These are phyloP conservation scores for Papilio dardanus DNA, from an alignment of 1,140 invertebrate genomes.

Conservation along the genomic window DNA sequence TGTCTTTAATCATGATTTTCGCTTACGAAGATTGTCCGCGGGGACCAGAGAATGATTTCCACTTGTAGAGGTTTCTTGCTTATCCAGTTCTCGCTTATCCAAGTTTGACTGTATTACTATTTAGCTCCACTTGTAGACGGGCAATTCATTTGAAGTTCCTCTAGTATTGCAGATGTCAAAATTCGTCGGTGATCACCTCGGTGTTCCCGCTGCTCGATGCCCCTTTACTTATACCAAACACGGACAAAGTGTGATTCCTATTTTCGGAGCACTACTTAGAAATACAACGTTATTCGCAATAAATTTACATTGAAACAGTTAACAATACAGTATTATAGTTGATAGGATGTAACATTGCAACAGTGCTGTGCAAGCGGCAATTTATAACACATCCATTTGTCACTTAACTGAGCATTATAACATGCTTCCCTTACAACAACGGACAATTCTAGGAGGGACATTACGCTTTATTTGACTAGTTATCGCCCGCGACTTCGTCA, in stretches of 20 bases:
- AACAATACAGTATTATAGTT: background rate
- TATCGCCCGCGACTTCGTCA: background rate
- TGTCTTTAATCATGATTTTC: too few relatives aligned
- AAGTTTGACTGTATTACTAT: too few relatives aligned
- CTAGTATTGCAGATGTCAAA: too few relatives aligned
- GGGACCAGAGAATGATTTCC: too few relatives aligned
- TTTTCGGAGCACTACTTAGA: background rate
- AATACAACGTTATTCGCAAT: background rate
- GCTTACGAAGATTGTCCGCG: too few relatives aligned
- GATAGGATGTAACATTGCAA: slow-evolving; percentile 26
- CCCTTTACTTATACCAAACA: too few relatives aligned
- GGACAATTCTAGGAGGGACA: slow-evolving; percentile 34
- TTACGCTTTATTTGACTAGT: slow-evolving; percentile 5
- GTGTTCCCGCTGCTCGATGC: too few relatives aligned
- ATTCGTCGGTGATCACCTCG: too few relatives aligned
- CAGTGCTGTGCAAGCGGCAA: slow-evolving; percentile 12
- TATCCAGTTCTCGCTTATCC: too few relatives aligned
- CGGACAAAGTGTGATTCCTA: background rate
- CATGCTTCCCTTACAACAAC: background rate
- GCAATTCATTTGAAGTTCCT: too few relatives aligned
- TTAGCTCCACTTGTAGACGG: too few relatives aligned
- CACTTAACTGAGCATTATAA: slow-evolving; percentile 23
- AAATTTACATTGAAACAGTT: background rate
- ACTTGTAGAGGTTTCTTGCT: too few relatives aligned
- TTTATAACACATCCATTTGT: slow-evolving; percentile 38